phyloP scores from a whole-genome alignment of 2,888 invertebrate genomes.

The Anarsia innoxiella region DNA sequence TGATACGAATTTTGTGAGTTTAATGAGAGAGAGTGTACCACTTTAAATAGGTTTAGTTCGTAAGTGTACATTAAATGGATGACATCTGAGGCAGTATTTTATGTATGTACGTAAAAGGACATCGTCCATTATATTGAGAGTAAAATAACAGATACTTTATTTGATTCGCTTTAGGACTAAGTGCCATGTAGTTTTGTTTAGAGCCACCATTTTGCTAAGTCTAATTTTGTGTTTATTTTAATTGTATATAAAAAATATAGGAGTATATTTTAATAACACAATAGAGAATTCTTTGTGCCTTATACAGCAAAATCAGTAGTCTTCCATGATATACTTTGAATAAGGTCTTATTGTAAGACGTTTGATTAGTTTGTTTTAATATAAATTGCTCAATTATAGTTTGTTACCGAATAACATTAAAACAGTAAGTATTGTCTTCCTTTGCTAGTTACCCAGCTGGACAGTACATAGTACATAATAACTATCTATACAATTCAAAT shows the following conservation, averaged over 20 bases:
- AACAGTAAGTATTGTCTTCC: constrained; percentile 41
- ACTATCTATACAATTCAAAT: no score
- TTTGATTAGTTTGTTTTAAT: not conserved
- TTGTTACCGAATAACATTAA: constrained; percentile 45
- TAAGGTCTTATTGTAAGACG: constrained; percentile 1
- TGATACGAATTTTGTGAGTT: constrained; percentile 7
- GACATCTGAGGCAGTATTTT: constrained; percentile 74
- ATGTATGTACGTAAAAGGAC: constrained; percentile 34
- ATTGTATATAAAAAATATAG: no score
- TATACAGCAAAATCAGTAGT: constrained; percentile 69
- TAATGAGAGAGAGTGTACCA: constrained; percentile 1
- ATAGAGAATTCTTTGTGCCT: constrained; percentile 55
- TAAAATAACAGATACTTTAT: constrained; percentile 28
- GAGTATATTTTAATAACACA: constrained; percentile 1
- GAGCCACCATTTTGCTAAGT: no score
- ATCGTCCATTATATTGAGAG: constrained; percentile 32
- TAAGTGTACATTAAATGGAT: constrained; percentile 35
- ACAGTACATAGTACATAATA: constrained; percentile 19
- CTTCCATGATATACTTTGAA: constrained; percentile 39
- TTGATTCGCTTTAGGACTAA: constrained; percentile 25
- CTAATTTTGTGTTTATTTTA: no score
- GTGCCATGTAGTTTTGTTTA: constrained; percentile 40
- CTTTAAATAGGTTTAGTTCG: not conserved
- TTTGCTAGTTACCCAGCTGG: constrained; percentile 47
- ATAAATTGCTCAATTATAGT: constrained; percentile 29